These are phyloP conservation scores for Parazoanthus darwini DNA, from an alignment of 92 coral and sea anemone genomes.

Conservation along the genomic window DNA sequence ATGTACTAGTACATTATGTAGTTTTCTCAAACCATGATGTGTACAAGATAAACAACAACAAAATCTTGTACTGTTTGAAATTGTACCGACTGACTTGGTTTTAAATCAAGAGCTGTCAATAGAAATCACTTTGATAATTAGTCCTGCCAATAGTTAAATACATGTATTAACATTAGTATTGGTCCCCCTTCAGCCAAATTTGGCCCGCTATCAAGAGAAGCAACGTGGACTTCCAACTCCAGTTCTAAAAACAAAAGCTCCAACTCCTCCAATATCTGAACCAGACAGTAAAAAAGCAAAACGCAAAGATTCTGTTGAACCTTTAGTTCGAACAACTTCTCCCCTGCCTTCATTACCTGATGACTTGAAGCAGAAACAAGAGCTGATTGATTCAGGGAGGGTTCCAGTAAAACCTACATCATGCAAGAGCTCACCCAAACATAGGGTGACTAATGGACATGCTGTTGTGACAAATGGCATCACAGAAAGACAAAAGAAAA, in stretches of 20 bases:
- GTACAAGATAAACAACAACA: too few species aligned
- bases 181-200: slow-evolving; percentile 61
- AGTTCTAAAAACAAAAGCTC: slow-evolving; percentile 67
- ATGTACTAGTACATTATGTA: too few species aligned
- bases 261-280: slow-evolving; percentile 70
- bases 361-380: slow-evolving; percentile 74
- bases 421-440: slow-evolving; percentile 61
- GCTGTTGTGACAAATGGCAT: slow-evolving; percentile 38
- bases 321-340: slow-evolving; percentile 80
- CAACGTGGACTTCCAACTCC: slow-evolving; percentile 71
- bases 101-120: too few species aligned
- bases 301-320: slow-evolving; percentile 80
- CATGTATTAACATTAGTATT: neutral
- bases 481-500: slow-evolving; percentile 14
- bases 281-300: slow-evolving; percentile 73
- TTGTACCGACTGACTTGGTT: too few species aligned
- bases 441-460: slow-evolving; percentile 35
- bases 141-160: neutral
- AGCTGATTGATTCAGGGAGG: slow-evolving; percentile 69
- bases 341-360: slow-evolving; percentile 91
- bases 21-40: too few species aligned
- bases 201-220: slow-evolving; percentile 82
- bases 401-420: slow-evolving; percentile 33
- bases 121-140: too few species aligned
- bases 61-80: too few species aligned